Conservation (phyloP, 2,113 vertebrate genomes). For the Erythrocercus mccallii region DNA sequence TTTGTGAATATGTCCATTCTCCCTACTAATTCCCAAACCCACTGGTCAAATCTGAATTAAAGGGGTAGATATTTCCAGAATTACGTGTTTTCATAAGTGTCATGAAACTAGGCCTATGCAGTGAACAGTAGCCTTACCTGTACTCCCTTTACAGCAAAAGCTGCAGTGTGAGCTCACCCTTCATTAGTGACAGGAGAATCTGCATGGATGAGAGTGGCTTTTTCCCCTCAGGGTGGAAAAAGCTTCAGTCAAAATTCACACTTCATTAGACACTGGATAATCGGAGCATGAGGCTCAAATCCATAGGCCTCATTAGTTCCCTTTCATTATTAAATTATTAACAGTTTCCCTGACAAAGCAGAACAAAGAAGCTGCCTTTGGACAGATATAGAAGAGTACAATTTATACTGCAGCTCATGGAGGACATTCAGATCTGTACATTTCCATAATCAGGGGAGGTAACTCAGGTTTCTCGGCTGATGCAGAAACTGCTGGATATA, state of each 20-base stretch:
- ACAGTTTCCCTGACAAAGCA: constrained; percentile 52
- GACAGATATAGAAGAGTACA: constrained; percentile 40
- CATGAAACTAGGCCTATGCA: background rate
- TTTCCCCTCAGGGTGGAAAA: constrained; percentile 50
- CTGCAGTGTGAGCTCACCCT: constrained; percentile 39
- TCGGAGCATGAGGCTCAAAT: constrained; percentile 48
- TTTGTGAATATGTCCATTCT: background rate
- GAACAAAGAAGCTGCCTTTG: constrained; percentile 48
- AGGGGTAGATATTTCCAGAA: background rate
- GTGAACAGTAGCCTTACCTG: background rate
- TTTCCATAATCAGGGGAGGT: background rate
- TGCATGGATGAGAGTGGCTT: background rate
- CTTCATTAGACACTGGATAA: constrained; percentile 54
- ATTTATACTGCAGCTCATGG: background rate
- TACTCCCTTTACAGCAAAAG: constrained; percentile 2
- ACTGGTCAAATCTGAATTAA: background rate
- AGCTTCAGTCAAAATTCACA: constrained; percentile 52
- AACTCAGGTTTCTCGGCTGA: background rate
- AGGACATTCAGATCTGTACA: background rate
- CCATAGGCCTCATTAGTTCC: constrained; percentile 52
- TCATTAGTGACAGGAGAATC: constrained; percentile 52
- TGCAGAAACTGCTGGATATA: background rate
- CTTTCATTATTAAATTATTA: constrained; percentile 65
- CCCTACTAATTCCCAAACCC: background rate
- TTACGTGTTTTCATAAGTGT: background rate